Base-by-base conservation (phyloP, 2,888 invertebrate genomes). In the Halictus ligatus region DNA sequence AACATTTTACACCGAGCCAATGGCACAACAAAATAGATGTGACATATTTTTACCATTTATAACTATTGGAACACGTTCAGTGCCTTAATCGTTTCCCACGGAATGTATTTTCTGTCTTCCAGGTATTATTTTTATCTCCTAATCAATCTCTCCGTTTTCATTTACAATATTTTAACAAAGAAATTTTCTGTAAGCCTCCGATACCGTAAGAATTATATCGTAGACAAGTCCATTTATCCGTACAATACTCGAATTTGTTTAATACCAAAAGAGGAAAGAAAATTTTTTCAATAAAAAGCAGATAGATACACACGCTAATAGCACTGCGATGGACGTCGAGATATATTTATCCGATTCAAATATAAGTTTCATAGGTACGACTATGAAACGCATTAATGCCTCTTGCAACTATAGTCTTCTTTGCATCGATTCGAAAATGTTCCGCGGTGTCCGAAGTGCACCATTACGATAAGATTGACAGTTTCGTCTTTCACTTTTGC, bases 401-500 rank as follows among this genome's bases (percentile, higher is more conserved):
- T 60, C 15, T 64, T 13, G 29, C 15, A 35, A 67, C 29, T 35
- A 35, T 18, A 73, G 18, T 48, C 48, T 48, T 74, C 73, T 29
- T 48, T 48, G 48, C 48, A 73, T 73, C 48, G 21, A 12, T 69
- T 69, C 40, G 21, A 40, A 69, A 10, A 40, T 6, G n/a, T 43
- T 71, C n/a, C 71, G n/a, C 71, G n/a, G 2, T 71, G 13, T 43
- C 18, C 21, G 12, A n/a, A 6, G 6, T 50, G 12, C 35, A 75
- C n/a, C 43, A 18, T 25, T 25, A 25, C 25, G 15, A 25, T n/a
- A 60, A 25, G 43, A 15, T 35, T 0, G 35, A 54, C 5, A 40
- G n/a, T 35, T 60, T 50, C 50, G 71, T 54, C n/a, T 40, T 78
- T 78, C 40, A 18, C 78, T 71, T 43, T 78, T 50, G 78, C 50